Percentiles rank a stretch among this genome's conserved stretches.
These are phyloP conservation scores for Tinamus guttatus DNA, from an alignment of 2,113 vertebrate genomes.

Conservation along the genomic window DNA sequence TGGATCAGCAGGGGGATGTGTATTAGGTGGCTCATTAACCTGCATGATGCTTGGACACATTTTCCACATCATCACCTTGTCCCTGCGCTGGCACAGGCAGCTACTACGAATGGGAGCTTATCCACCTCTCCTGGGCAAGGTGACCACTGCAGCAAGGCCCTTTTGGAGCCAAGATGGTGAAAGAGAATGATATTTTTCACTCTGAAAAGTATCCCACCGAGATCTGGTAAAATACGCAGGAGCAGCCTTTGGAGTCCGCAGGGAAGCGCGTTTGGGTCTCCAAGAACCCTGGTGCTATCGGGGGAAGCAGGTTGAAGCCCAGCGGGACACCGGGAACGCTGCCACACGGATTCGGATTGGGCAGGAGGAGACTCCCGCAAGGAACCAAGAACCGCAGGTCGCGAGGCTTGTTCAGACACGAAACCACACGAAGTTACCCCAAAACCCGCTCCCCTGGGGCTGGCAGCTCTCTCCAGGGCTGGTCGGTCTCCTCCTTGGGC, in stretches of 20 bases:
- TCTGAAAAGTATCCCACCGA: too few relatives aligned
- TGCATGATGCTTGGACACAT: neutral
- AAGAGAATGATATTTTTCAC: neutral
- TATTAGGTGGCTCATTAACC: neutral
- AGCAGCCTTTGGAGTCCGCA: fast-evolving
- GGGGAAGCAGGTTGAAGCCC: neutral
- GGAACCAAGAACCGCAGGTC: neutral
- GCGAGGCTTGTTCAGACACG: neutral
- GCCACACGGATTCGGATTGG: neutral
- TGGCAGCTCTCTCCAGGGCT: neutral
- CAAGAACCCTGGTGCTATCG: neutral
- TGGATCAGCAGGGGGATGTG: fast-evolving
- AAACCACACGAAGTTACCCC: neutral
- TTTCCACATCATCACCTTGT: neutral
- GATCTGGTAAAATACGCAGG: neutral
- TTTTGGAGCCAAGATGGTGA: fast-evolving
- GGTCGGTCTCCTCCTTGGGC: neutral
- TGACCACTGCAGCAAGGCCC: neutral
- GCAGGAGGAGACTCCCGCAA: neutral
- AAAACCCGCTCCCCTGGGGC: neutral
- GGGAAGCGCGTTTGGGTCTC: neutral
- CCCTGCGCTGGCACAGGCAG: neutral
- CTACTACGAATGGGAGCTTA: neutral
- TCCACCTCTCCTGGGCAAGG: neutral
- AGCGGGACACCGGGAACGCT: neutral